phyloP scores from a whole-genome alignment of 2,888 invertebrate genomes.

The Lutraria lutraria region DNA sequence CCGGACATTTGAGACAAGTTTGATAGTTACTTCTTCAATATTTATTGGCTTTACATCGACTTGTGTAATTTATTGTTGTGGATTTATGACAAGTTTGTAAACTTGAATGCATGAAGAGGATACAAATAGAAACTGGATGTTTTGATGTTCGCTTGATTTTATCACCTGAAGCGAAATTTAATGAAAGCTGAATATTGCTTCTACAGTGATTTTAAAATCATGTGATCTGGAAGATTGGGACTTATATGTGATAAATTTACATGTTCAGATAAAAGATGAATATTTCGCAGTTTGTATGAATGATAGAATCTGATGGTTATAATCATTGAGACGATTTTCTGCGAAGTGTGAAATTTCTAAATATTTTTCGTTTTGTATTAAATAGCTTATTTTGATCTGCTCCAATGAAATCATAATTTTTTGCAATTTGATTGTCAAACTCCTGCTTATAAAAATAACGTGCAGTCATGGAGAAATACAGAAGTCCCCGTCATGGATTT shows the following conservation, averaged over 20 bases:
- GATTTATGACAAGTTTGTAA: neutral
- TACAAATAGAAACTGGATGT: neutral
- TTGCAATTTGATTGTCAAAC: neutral
- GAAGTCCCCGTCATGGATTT: conserved; percentile 36
- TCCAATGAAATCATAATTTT: neutral
- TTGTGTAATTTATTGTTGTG: neutral
- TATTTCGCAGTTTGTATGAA: neutral
- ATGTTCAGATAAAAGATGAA: neutral
- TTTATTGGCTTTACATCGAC: conserved; percentile 19
- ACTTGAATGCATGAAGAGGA: neutral
- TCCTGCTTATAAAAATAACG: neutral
- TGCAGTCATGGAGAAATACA: conserved; percentile 25
- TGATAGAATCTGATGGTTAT: neutral
- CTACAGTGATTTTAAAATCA: neutral
- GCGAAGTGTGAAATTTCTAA: neutral
- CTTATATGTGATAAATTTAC: neutral
- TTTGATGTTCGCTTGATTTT: neutral
- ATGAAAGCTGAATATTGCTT: neutral
- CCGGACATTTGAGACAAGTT: neutral
- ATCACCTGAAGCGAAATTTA: neutral
- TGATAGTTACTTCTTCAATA: neutral
- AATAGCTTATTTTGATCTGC: neutral
- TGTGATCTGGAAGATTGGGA: neutral
- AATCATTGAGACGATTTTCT: neutral
- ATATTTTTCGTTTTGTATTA: neutral